A percentile compares a stretch with the other conserved stretches of the same genome.
Evolutionary conservation across 2,888 invertebrate species (phyloP).

Genomic region (Odontocolon sp.): DNA sequence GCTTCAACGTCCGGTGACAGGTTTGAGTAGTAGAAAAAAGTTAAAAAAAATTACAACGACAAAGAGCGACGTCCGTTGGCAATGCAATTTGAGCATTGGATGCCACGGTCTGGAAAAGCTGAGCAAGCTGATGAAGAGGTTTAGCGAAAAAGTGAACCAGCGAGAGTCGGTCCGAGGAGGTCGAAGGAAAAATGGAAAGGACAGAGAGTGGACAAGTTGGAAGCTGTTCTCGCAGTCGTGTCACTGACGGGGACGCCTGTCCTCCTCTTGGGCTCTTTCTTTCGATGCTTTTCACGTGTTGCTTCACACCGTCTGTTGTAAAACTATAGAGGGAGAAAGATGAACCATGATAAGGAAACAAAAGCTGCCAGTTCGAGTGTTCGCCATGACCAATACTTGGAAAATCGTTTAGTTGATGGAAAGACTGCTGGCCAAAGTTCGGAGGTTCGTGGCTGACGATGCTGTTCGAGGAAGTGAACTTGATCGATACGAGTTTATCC

Average conservation of each 20-base stretch:
- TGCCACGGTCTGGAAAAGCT: slow-evolving; percentile 31
- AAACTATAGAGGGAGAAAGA: too few species aligned
- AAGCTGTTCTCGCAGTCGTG: slow-evolving; percentile 56
- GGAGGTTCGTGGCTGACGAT: too few species aligned
- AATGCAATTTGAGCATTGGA: slow-evolving; percentile 13
- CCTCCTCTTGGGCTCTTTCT: not conserved
- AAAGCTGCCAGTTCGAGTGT: too few species aligned
- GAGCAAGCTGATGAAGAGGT: slow-evolving; percentile 49
- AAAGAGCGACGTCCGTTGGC: slow-evolving; percentile 42
- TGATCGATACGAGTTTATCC: too few species aligned
- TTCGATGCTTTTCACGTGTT: too few species aligned
- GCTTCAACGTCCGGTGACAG: slow-evolving; percentile 60
- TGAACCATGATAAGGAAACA: too few species aligned
- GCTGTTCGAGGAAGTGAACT: too few species aligned
- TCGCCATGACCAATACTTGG: too few species aligned
- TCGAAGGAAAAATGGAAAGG: slow-evolving; percentile 31
- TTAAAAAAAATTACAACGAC: slow-evolving; percentile 14
- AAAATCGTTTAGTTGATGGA: too few species aligned
- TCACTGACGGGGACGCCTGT: slow-evolving; percentile 47
- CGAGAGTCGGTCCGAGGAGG: slow-evolving; percentile 43
- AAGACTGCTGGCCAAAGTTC: too few species aligned
- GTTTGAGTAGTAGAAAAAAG: slow-evolving; percentile 43
- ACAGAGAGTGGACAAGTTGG: slow-evolving; percentile 47
- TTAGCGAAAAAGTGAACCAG: slow-evolving; percentile 15
- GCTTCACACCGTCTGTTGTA: too few species aligned